phyloP scores from a whole-genome alignment of 2,888 invertebrate genomes.

The Punctoribates punctum region DNA sequence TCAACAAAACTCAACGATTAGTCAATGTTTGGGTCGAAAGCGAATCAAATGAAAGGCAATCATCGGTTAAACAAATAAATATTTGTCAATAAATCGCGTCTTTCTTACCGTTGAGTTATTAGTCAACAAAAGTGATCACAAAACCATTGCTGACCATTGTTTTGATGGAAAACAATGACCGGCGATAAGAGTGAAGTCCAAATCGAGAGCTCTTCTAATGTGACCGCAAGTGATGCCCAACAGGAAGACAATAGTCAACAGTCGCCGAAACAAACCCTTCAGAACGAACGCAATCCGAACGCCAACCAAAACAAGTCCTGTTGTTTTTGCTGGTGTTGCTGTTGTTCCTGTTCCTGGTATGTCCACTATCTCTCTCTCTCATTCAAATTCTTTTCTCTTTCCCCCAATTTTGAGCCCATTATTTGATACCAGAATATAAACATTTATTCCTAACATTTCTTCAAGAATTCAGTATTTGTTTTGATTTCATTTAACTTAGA shows the following conservation, averaged over 20 bases:
- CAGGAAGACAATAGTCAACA: slow-evolving; percentile 34
- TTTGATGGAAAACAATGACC: slow-evolving; percentile 36
- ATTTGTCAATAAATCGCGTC: background rate
- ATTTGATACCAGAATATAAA: no score
- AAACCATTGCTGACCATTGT: background rate
- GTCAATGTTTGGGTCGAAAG: slow-evolving; percentile 4
- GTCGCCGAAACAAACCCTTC: background rate
- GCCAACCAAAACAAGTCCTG: slow-evolving; percentile 57
- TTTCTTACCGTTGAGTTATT: background rate
- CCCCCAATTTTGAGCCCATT: no score
- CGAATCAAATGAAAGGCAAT: background rate
- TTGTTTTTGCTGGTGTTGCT: slow-evolving; percentile 67
- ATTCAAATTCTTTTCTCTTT: background rate
- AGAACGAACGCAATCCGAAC: slow-evolving; percentile 8
- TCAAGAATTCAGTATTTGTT: no score
- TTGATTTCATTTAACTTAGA: no score
- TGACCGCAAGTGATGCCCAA: slow-evolving; percentile 38
- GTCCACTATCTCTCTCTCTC: slow-evolving; percentile 47
- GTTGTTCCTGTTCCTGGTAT: slow-evolving; percentile 68
- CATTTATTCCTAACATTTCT: no score
- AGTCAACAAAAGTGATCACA: slow-evolving; percentile 1
- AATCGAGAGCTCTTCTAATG: slow-evolving; percentile 39
- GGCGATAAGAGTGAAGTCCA: slow-evolving; percentile 43
- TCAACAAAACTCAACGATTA: slow-evolving; percentile 17
- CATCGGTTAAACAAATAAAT: slow-evolving; percentile 4